Evolutionary conservation across 2,113 vertebrate genomes (phyloP).

Genomic region (Gobio gobio): DNA sequence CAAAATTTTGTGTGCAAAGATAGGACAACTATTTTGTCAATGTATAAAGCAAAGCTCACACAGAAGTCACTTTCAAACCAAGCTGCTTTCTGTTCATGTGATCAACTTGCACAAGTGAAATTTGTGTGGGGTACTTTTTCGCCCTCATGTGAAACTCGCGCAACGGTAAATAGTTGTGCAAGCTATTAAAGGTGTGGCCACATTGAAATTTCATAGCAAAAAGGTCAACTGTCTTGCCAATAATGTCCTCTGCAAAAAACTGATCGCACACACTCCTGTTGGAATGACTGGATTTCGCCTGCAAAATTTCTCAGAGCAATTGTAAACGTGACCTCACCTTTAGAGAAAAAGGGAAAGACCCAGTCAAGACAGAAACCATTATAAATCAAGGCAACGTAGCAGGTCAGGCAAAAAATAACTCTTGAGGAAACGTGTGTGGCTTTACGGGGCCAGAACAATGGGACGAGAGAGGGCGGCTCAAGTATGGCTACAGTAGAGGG

Average conservation of each 20-base stretch:
- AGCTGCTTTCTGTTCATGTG: background rate
- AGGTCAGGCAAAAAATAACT: slow-evolving; percentile 69
- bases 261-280: background rate
- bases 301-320: background rate
- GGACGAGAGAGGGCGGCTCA: slow-evolving; percentile 47
- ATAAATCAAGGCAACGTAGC: slow-evolving; percentile 68
- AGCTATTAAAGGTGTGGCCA: background rate
- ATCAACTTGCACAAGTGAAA: background rate
- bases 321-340: slow-evolving; percentile 28
- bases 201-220: background rate
- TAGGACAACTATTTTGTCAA: background rate
- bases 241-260: background rate
- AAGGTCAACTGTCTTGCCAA: background rate
- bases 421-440: slow-evolving; percentile 68
- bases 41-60: background rate
- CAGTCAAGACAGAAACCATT: slow-evolving; percentile 40
- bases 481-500: slow-evolving; percentile 48
- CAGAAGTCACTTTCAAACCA: background rate
- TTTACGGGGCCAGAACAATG: slow-evolving; percentile 69
- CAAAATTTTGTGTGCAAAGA: background rate
- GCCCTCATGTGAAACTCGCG: no score
- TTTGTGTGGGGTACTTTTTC: background rate
- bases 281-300: background rate
- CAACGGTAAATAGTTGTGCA: no score
- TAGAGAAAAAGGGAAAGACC: slow-evolving; percentile 39